Evolutionary conservation across 1,140 invertebrate genomes (phyloP).

Genomic region (Nomia melanderi): DNA sequence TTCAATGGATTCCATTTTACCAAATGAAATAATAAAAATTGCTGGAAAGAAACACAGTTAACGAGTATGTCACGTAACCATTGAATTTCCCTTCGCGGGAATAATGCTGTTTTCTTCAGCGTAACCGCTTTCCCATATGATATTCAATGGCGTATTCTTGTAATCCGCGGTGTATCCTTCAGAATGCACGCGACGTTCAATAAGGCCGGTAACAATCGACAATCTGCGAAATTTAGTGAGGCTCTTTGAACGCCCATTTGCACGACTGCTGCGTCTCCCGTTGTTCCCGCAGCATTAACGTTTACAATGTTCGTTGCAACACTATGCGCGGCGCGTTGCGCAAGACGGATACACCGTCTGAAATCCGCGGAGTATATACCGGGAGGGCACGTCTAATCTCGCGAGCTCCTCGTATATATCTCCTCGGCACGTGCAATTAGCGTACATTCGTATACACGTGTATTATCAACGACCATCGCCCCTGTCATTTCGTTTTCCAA

Average conservation of each 20-base stretch:
- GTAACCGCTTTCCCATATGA: neutral
- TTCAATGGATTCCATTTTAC: no score
- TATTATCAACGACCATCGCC: conserved; percentile 52
- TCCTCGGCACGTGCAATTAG: conserved; percentile 46
- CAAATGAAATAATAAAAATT: no score
- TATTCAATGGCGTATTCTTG: neutral
- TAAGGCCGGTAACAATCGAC: conserved; percentile 21
- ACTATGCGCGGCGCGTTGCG: conserved; percentile 3
- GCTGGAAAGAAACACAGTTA: no score
- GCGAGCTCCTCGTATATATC: conserved; percentile 36
- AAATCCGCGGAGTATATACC: conserved; percentile 42
- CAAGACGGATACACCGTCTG: conserved; percentile 25
- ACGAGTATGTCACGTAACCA: no score
- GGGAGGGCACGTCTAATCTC: conserved; percentile 45
- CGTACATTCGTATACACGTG: conserved; percentile 54
- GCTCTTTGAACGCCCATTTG: neutral
- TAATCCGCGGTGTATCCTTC: neutral
- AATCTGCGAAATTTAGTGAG: conserved; percentile 22
- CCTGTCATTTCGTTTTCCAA: conserved; percentile 48
- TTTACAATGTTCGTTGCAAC: conserved; percentile 42
- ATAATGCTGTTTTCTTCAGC: no score
- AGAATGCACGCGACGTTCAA: neutral
- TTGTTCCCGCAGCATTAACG: conserved; percentile 17
- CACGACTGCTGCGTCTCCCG: neutral
- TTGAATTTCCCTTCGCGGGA: no score